Conservation (phyloP, 2,888 invertebrate species). For the Orthonevra nobilis region DNA sequence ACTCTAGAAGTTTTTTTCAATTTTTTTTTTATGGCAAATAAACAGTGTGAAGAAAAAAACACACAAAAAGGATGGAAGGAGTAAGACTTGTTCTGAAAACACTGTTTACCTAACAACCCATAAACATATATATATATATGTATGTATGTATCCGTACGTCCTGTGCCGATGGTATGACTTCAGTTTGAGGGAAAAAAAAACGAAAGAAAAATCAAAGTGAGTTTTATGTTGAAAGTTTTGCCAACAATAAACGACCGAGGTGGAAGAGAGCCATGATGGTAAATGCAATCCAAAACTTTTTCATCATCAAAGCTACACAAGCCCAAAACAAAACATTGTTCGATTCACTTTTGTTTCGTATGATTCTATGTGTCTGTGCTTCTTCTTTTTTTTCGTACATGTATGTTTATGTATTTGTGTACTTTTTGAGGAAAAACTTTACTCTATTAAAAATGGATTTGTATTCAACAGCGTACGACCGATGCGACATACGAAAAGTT, state of each 20-base stretch:
- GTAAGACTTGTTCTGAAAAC: constrained; percentile 38
- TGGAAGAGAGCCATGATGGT: constrained; percentile 45
- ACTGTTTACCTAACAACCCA: constrained; percentile 51
- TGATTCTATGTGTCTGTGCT: background rate
- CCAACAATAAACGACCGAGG: constrained; percentile 62
- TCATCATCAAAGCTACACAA: constrained; percentile 62
- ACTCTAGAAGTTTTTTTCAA: constrained; percentile 43
- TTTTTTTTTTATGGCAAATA: too few species aligned
- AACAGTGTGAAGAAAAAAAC: constrained; percentile 33
- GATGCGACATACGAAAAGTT: constrained; percentile 46
- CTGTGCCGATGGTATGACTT: constrained; percentile 57
- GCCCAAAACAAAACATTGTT: constrained; percentile 62
- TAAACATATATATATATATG: too few species aligned
- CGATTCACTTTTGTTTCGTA: constrained; percentile 57
- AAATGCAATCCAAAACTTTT: constrained; percentile 63
- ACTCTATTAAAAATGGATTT: constrained; percentile 65
- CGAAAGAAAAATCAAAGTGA: constrained; percentile 40
- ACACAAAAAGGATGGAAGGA: constrained; percentile 27
- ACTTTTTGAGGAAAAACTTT: constrained; percentile 42
- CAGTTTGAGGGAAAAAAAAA: constrained; percentile 45
- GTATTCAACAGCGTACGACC: constrained; percentile 60
- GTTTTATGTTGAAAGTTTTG: constrained; percentile 65
- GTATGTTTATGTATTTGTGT: constrained; percentile 2
- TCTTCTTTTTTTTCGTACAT: too few species aligned
- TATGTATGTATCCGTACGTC: background rate